phyloP scores from a whole-genome alignment of 2,888 invertebrate species.

The Neoscelio sp. region DNA sequence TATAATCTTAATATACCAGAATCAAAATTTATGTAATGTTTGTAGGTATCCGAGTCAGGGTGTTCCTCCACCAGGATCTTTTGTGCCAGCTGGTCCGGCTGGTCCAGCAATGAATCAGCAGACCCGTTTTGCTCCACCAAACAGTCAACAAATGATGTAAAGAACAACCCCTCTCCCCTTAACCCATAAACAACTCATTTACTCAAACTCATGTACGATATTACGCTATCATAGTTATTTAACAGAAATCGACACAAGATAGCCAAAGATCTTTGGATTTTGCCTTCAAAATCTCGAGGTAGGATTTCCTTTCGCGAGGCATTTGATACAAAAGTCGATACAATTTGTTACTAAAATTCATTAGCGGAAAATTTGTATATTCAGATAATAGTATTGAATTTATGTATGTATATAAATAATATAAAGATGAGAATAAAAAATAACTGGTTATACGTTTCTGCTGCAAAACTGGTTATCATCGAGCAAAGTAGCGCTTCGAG shows the following conservation, averaged over 20 bases:
- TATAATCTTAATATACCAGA: too few species aligned
- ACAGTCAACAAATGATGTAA: conserved; percentile 81
- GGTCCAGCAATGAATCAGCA: conserved; percentile 71
- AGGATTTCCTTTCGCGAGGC: conserved; percentile 6
- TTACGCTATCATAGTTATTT: conserved; percentile 38
- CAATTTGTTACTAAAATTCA: conserved; percentile 26
- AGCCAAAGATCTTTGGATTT: conserved; percentile 57
- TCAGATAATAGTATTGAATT: conserved; percentile 49
- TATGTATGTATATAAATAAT: conserved; percentile 55
- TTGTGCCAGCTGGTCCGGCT: conserved; percentile 65
- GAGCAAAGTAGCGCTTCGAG: conserved; percentile 13
- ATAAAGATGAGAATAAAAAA: conserved; percentile 3
- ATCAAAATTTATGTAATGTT: not conserved
- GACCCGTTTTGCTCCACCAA: conserved; percentile 79
- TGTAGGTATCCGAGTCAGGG: conserved; percentile 75
- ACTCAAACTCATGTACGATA: conserved; percentile 45
- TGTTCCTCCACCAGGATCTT: conserved; percentile 74
- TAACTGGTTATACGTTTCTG: conserved; percentile 14
- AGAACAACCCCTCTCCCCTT: conserved; percentile 26
- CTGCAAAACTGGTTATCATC: conserved; percentile 1
- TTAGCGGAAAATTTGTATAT: conserved; percentile 51
- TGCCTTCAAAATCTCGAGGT: conserved; percentile 23
- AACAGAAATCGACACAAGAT: conserved; percentile 37
- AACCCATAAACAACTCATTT: conserved; percentile 25
- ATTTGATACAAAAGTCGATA: not conserved